Evolutionary conservation across 1,140 invertebrate species (phyloP).

Genomic region (Drosophila lacertosa): DNA sequence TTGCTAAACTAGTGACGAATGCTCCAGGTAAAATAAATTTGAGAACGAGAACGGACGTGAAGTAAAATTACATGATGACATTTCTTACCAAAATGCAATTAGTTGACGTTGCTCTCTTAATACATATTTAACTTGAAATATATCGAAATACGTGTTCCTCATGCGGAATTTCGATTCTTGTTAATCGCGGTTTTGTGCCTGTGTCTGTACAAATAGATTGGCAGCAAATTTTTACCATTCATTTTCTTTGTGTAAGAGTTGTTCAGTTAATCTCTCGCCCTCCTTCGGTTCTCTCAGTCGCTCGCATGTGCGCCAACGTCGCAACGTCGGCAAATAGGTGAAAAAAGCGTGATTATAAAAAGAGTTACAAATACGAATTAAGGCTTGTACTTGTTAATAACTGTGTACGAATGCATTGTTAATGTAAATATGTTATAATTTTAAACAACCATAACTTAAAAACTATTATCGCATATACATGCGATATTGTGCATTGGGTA

Average conservation of each 20-base stretch:
- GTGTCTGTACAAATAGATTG: not conserved
- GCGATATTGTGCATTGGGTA: not conserved
- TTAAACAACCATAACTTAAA: not conserved
- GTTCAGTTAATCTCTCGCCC: not conserved
- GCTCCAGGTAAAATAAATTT: conserved; percentile 54
- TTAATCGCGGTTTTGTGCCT: not conserved
- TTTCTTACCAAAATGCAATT: conserved; percentile 38
- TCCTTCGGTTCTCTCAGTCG: not conserved
- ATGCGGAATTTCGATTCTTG: too few species aligned
- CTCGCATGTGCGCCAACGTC: conserved; percentile 32
- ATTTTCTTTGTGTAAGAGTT: conserved; percentile 32
- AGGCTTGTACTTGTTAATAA: not conserved
- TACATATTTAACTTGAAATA: not conserved
- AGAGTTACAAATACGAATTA: conserved; percentile 6
- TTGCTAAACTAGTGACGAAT: conserved; percentile 27
- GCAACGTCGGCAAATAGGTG: conserved; percentile 64
- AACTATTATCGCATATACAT: not conserved
- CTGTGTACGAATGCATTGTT: not conserved
- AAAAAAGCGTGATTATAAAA: conserved; percentile 22
- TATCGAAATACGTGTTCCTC: not conserved
- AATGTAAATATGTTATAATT: conserved; percentile 3
- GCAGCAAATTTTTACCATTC: not conserved
- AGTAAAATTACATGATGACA: conserved; percentile 70
- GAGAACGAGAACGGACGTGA: conserved; percentile 28
- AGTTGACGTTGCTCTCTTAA: conserved; percentile 32